Conservation (phyloP, 2,888 invertebrate genomes). For the Ariolimax columbianus region DNA sequence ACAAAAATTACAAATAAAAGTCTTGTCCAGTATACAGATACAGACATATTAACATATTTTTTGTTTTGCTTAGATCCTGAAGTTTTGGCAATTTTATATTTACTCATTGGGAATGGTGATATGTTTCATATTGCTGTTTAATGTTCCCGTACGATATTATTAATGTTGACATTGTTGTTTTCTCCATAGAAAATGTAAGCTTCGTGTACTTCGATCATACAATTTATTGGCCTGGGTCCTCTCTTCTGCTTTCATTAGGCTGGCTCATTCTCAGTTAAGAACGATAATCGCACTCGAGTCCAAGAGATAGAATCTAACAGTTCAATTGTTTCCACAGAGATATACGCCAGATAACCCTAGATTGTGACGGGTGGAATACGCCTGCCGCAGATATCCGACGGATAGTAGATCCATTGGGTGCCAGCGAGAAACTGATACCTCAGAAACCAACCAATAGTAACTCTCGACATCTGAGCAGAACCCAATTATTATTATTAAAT, state of each 20-base stretch:
- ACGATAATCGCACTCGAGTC: neutral
- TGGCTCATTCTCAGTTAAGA: neutral
- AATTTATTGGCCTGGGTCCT: too few relatives aligned
- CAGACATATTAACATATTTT: too few relatives aligned
- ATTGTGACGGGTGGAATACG: slow-evolving; percentile 23
- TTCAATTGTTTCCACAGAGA: slow-evolving; percentile 5
- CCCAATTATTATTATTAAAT: neutral
- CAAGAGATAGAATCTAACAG: slow-evolving; percentile 6
- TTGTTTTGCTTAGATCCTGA: too few relatives aligned
- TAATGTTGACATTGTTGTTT: too few relatives aligned
- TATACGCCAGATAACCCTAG: slow-evolving; percentile 11
- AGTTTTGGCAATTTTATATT: too few relatives aligned
- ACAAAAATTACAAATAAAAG: too few relatives aligned
- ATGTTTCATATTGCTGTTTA: too few relatives aligned
- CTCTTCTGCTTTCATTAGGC: neutral
- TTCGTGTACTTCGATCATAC: too few relatives aligned
- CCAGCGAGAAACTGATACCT: neutral
- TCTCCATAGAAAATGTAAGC: too few relatives aligned
- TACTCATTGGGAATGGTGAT: too few relatives aligned
- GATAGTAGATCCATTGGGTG: slow-evolving; percentile 18
- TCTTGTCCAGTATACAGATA: too few relatives aligned
- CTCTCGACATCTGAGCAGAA: slow-evolving; percentile 1
- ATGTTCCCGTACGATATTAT: too few relatives aligned
- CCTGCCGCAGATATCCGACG: slow-evolving; percentile 10
- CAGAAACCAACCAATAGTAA: neutral